Conservation (phyloP, 2,113 vertebrate genomes). For the Syrrhaptes paradoxus region DNA sequence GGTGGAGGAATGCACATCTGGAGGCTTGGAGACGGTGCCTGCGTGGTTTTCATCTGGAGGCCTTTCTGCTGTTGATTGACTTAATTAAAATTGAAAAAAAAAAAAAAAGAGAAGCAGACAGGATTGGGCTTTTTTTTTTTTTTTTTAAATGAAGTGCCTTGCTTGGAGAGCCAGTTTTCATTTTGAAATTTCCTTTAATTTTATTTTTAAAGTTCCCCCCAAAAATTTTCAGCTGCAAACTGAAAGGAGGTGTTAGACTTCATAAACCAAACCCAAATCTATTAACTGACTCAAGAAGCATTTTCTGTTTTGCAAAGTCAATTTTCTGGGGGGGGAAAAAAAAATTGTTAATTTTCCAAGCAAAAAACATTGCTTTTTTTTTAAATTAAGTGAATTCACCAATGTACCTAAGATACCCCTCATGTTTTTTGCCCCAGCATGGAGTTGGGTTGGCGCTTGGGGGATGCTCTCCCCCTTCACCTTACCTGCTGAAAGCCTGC, state of each 20-base stretch:
- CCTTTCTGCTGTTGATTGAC: not conserved
- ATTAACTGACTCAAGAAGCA: not conserved
- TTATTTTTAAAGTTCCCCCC: not conserved
- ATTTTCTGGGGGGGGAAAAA: no score
- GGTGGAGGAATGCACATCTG: conserved; percentile 43
- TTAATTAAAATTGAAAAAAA: not conserved
- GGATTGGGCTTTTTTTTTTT: not conserved
- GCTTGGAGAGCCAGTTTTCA: not conserved
- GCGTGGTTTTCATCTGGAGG: conserved; percentile 35
- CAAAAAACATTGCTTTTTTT: fast-evolving
- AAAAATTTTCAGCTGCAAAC: not conserved
- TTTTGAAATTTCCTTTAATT: conserved; percentile 1
- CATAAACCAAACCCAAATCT: not conserved
- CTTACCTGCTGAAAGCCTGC: not conserved
- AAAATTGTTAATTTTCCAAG: no score
- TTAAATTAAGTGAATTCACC: not conserved
- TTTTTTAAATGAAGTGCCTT: not conserved
- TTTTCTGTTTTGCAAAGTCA: not conserved
- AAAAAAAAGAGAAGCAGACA: not conserved
- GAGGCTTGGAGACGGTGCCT: not conserved
- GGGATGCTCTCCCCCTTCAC: not conserved
- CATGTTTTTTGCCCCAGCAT: not conserved
- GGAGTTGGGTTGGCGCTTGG: not conserved
- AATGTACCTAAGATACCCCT: not conserved
- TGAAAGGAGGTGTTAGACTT: not conserved